Evolutionary conservation across 2,797 vertebrate genomes (phyloP).

Genomic region (Rhincodon typus): DNA sequence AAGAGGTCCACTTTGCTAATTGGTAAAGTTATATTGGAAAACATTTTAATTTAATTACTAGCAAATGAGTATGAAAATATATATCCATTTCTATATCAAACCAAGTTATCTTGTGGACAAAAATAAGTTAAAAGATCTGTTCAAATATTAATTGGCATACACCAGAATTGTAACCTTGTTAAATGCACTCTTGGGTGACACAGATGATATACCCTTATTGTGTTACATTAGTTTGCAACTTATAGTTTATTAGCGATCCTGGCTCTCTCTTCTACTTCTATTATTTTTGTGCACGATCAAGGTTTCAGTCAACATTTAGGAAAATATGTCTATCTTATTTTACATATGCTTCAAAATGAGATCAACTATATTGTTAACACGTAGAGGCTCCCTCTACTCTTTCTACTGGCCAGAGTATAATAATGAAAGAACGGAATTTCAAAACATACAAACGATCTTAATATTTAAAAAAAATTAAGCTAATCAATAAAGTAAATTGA

Average conservation of each 20-base stretch:
- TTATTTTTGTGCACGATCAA: not conserved
- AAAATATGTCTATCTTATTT: not conserved
- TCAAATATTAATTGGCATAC: constrained; percentile 3
- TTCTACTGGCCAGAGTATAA: no score
- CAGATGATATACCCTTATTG: no score
- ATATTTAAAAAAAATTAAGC: no score
- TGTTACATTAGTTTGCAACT: not conserved
- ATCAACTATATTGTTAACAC: not conserved
- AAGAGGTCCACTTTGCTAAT: not conserved
- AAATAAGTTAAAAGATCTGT: not conserved
- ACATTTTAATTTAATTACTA: not conserved
- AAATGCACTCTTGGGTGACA: not conserved
- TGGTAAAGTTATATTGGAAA: not conserved
- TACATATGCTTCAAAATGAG: not conserved
- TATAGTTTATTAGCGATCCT: not conserved
- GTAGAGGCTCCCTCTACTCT: no score
- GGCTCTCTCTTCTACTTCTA: not conserved
- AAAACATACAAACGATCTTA: no score
- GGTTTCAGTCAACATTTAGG: not conserved
- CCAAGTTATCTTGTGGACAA: not conserved
- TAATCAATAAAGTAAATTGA: no score
- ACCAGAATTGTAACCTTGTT: not conserved
- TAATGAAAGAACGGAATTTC: no score
- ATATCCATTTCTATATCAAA: not conserved
- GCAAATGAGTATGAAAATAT: not conserved